Evolutionary conservation across 2,113 vertebrate species (phyloP), one percentile per base, ranked within the genome.

Genomic region (Larimichthys crocea): DNA sequence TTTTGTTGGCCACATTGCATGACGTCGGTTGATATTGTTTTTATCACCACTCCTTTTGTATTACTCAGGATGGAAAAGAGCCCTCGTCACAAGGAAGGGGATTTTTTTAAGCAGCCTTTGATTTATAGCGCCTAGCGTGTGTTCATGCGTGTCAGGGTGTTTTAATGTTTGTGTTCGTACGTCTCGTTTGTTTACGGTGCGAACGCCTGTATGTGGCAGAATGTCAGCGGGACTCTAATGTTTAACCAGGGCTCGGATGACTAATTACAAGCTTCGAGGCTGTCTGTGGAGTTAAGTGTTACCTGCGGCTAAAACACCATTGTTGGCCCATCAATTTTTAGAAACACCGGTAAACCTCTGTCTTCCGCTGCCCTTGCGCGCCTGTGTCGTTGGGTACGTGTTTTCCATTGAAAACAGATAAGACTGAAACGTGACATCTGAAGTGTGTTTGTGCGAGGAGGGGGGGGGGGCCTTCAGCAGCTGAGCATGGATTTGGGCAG

Each of bases 231-330:
- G 49, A 24, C 40, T 84, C 57, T 85, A 83, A 88, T 90, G 87
- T 90, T 86, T 88, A 88, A 92, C 82, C 71, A 52, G 73, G 10
- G 55, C 63, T 75, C 73, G 44, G 26, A 35, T 60, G 22, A 50
- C 26, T 90, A 92, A 91, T 91, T 80, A 85, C 79, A 88, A 82
- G 73, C 44, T 62, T 72, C 2, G 50, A 67, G 60, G 69, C 64
- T 63, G 46, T 71, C 24, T 24, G 26, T 46, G 62, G 69, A 79
- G 52, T 80, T 89, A 93, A 93, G 80, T 85, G 70, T 73, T 76
- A 76, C 88, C 88, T 89, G 78, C 71, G 73, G 76, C 76, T 79
- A 56, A 82, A 82, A 26, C 31, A 24, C 77, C 14, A 72, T 82
- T 82, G 86, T 91, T 79, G 48, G 77, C 61, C 56, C 24, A 50